A percentile compares a stretch with the other conserved stretches of the same genome.
Conservation (phyloP, 2,888 invertebrate species). For the Sarcophaga subvicina region DNA sequence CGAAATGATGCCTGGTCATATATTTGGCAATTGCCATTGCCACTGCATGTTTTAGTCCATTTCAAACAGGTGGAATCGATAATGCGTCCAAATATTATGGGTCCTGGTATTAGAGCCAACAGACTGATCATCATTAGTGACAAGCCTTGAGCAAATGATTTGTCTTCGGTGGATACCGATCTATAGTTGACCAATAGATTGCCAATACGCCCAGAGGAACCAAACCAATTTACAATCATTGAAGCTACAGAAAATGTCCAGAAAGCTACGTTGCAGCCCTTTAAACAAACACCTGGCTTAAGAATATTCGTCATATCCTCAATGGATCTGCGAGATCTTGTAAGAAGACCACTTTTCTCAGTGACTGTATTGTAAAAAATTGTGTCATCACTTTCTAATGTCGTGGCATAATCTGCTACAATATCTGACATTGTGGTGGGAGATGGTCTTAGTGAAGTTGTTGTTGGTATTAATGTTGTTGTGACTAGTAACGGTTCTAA, state of each 20-base stretch:
- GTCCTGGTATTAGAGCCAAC: conserved; percentile 87
- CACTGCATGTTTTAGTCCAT: conserved; percentile 86
- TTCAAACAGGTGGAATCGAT: conserved; percentile 86
- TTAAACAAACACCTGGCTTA: conserved; percentile 82
- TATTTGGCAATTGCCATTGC: conserved; percentile 86
- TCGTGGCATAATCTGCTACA: conserved; percentile 30
- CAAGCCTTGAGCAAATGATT: conserved; percentile 86
- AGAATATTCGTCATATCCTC: conserved; percentile 54
- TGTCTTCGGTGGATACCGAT: conserved; percentile 84
- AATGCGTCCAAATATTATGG: conserved; percentile 86
- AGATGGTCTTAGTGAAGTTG: conserved; percentile 22
- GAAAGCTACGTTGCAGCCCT: conserved; percentile 82
- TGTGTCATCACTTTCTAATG: conserved; percentile 21
- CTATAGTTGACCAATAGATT: conserved; percentile 86
- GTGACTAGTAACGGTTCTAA: conserved; percentile 49
- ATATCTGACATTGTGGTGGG: conserved; percentile 14
- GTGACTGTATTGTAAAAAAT: background rate
- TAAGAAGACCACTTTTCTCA: background rate
- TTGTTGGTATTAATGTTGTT: conserved; percentile 33
- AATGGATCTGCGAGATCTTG: conserved; percentile 62
- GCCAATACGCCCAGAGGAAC: conserved; percentile 86
- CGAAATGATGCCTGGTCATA: conserved; percentile 85
- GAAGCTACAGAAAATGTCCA: conserved; percentile 83
- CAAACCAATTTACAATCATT: conserved; percentile 84
- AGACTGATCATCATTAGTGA: conserved; percentile 85